Evolutionary conservation across 2,113 vertebrate genomes (phyloP).

Genomic region (Osmerus eperlanus): DNA sequence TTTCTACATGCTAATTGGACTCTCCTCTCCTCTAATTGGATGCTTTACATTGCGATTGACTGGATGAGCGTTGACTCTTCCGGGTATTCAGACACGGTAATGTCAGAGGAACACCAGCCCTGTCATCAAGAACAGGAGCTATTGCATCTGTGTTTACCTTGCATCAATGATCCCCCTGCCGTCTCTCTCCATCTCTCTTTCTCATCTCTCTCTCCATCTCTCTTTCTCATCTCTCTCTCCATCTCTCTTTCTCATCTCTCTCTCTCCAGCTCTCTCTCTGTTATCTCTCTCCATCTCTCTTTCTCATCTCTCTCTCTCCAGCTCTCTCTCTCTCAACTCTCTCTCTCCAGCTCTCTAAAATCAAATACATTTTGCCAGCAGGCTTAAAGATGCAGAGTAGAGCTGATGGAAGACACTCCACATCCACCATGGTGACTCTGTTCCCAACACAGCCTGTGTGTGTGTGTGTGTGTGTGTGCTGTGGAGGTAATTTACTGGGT

Average conservation of each 20-base stretch:
- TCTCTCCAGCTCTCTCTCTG: too few species aligned
- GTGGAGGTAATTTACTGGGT: conserved; percentile 23
- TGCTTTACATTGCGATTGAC: too few species aligned
- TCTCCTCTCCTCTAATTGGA: too few species aligned
- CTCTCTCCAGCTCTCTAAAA: not conserved
- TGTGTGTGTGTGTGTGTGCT: not conserved
- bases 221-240: conserved; percentile 5
- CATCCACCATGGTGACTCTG: not conserved
- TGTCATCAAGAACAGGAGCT: conserved; percentile 42
- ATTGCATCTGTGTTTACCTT: conserved; percentile 60
- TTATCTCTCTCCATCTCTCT: conserved; percentile 5
- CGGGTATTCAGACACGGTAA: conserved; percentile 4
- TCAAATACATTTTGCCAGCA: not conserved
- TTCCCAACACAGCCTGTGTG: too few species aligned
- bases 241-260: conserved; percentile 7
- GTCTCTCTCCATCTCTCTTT: conserved; percentile 22
- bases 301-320: conserved; percentile 3
- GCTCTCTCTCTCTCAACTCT: not conserved
- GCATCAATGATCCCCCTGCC: conserved; percentile 43
- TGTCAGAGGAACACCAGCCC: conserved; percentile 28
- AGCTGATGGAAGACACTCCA: too few species aligned
- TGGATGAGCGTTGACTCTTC: too few species aligned
- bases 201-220: conserved; percentile 13
- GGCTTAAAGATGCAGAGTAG: too few species aligned
- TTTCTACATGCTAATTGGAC: too few species aligned